A percentile compares a stretch with the other conserved stretches of the same genome.
Conservation (phyloP, 35 echinoderm and acorn worm species). For the Acanthaster planci region DNA sequence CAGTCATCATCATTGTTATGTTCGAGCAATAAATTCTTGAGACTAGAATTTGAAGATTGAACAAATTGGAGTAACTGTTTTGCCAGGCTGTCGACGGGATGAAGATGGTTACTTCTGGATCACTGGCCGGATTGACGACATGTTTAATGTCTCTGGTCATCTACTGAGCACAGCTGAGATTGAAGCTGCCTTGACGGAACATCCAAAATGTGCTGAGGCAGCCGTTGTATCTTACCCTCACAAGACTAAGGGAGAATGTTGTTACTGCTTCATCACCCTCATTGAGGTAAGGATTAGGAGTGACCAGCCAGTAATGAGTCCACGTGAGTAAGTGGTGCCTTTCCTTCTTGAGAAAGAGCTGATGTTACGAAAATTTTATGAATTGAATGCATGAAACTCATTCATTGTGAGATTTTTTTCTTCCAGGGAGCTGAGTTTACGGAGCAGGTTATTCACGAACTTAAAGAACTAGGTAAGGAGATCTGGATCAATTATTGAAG, state of each 20-base stretch:
- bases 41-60: too few species aligned
- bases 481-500: too few species aligned
- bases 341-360: neutral
- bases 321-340: neutral
- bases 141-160: conserved; percentile 99
- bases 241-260: conserved; percentile 84
- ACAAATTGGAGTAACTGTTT: neutral
- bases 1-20: too few species aligned
- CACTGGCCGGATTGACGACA: conserved; percentile 97
- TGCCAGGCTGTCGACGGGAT: conserved; percentile 76
- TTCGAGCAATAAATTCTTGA: too few species aligned
- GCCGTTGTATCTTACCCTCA: conserved; percentile 88
- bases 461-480: conserved; percentile 74
- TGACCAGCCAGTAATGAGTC: neutral
- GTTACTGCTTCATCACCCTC: conserved; percentile 94
- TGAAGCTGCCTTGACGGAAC: conserved; percentile 83
- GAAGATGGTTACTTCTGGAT: conserved; percentile 97
- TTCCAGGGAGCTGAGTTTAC: conserved; percentile 55
- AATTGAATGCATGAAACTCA: neutral
- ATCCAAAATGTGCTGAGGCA: conserved; percentile 78
- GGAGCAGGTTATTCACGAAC: conserved; percentile 50
- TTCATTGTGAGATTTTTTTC: neutral
- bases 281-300: conserved; percentile 61
- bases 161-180: conserved; percentile 97
- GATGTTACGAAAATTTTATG: too few species aligned